Percentiles rank a stretch among this genome's conserved stretches.
Evolutionary conservation across 35 echinoderm and acorn worm genomes (phyloP).

Genomic region (Heliocidaris erythrogramma): DNA sequence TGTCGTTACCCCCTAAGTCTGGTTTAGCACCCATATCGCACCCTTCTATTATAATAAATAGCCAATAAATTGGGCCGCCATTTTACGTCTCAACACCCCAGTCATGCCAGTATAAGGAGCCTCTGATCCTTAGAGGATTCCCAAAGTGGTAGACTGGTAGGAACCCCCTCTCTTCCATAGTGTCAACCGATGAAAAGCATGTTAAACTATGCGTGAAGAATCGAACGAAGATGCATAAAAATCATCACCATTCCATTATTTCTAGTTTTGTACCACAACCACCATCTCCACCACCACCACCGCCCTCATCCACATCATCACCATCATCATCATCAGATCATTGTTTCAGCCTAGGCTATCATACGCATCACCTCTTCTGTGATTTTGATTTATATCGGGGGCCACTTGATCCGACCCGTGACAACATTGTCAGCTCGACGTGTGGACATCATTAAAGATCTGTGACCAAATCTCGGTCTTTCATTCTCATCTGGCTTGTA

Average conservation of each 20-base stretch:
- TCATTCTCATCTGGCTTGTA: neutral
- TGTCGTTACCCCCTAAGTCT: neutral
- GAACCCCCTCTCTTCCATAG: neutral
- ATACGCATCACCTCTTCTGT: neutral
- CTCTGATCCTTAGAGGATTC: neutral
- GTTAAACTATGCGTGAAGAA: neutral
- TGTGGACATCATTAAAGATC: conserved; percentile 35
- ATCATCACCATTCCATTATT: neutral
- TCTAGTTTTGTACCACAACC: neutral
- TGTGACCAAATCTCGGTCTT: neutral
- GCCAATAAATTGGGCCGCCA: conserved; percentile 15
- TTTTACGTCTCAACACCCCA: conserved; percentile 21
- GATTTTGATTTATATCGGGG: neutral
- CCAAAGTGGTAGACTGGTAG: neutral
- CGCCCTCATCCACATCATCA: neutral
- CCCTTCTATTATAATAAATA: neutral
- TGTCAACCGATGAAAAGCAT: conserved; percentile 12
- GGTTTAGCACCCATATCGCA: neutral
- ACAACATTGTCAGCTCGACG: conserved; percentile 8
- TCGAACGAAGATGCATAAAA: neutral
- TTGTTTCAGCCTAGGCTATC: neutral
- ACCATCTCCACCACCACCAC: neutral
- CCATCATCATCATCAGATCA: neutral
- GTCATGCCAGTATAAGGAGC: neutral
- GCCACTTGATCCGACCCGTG: neutral